A percentile compares a stretch with the other conserved stretches of the same genome.
These are phyloP conservation scores for Nycticorax nycticorax DNA, from an alignment of 2,113 vertebrate species.

Conservation along the genomic window DNA sequence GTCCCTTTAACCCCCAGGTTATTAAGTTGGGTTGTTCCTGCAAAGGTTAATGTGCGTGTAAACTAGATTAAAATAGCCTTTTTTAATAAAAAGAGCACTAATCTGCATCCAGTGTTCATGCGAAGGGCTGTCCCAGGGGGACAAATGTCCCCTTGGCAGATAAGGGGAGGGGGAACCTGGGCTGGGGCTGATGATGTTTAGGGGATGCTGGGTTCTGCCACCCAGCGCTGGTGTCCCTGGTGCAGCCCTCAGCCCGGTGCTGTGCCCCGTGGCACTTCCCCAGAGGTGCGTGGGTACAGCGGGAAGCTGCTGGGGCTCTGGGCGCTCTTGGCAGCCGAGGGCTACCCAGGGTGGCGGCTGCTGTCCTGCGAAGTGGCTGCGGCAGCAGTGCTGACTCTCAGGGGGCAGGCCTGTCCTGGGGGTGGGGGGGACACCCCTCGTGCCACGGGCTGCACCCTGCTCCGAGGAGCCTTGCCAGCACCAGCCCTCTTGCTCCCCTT, in stretches of 20 bases:
- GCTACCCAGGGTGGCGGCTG: neutral
- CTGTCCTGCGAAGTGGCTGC: neutral
- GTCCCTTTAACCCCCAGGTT: neutral
- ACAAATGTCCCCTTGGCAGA: neutral
- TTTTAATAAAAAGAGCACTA: neutral
- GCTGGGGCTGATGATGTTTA: neutral
- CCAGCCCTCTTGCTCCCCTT: neutral
- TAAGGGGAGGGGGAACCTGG: neutral
- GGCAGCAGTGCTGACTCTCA: neutral
- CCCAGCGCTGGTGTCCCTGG: neutral
- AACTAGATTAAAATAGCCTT: neutral
- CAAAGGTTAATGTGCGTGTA: neutral
- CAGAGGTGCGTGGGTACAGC: neutral
- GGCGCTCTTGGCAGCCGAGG: neutral
- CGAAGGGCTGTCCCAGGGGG: neutral
- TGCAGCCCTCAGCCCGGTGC: rapidly evolving
- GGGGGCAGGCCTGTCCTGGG: rapidly evolving
- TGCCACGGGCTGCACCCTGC: rapidly evolving
- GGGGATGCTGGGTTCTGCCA: neutral
- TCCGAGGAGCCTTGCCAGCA: rapidly evolving
- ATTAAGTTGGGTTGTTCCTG: neutral
- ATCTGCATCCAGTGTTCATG: neutral
- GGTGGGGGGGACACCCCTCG: neutral
- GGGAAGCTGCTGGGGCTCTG: neutral
- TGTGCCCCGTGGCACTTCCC: rapidly evolving